Conservation (phyloP, 2,888 invertebrate species). For the Mesorhabditis sp. region DNA sequence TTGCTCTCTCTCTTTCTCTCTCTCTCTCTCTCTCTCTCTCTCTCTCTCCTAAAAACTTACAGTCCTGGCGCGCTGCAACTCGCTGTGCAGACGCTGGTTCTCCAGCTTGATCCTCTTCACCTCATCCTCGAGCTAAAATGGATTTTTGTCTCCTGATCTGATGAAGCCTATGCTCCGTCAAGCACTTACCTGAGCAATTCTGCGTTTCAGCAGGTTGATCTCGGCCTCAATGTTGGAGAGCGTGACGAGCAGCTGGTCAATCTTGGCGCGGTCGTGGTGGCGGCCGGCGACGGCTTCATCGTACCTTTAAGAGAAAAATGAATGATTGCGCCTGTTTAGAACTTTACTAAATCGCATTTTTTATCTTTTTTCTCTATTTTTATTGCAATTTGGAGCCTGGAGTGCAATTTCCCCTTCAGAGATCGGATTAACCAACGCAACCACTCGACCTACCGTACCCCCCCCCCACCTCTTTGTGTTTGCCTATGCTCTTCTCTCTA, state of each 20-base stretch:
- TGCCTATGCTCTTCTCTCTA: too few species aligned
- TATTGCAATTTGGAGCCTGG: neutral
- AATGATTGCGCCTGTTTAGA: too few species aligned
- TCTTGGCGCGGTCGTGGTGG: conserved; percentile 58
- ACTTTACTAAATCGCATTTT: too few species aligned
- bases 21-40: too few species aligned
- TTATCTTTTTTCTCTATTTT: too few species aligned
- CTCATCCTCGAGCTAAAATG: conserved; percentile 46
- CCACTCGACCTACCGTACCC: too few species aligned
- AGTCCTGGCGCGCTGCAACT: conserved; percentile 57
- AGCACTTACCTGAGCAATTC: conserved; percentile 28
- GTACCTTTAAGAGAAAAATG: conserved; percentile 36
- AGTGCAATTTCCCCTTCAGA: neutral
- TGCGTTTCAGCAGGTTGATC: conserved; percentile 56
- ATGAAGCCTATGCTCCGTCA: neutral
- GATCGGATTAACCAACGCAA: too few species aligned
- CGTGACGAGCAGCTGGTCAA: conserved; percentile 61
- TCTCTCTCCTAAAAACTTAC: conserved; percentile 29
- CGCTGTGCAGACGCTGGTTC: conserved; percentile 55
- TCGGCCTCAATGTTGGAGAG: conserved; percentile 61
- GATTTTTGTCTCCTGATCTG: neutral
- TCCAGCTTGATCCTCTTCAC: conserved; percentile 58
- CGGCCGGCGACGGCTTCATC: conserved; percentile 54
- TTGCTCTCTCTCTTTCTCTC: neutral
- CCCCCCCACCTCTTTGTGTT: too few species aligned